Evolutionary conservation across 2,113 vertebrate species (phyloP).

Genomic region (Okapia johnstoni): DNA sequence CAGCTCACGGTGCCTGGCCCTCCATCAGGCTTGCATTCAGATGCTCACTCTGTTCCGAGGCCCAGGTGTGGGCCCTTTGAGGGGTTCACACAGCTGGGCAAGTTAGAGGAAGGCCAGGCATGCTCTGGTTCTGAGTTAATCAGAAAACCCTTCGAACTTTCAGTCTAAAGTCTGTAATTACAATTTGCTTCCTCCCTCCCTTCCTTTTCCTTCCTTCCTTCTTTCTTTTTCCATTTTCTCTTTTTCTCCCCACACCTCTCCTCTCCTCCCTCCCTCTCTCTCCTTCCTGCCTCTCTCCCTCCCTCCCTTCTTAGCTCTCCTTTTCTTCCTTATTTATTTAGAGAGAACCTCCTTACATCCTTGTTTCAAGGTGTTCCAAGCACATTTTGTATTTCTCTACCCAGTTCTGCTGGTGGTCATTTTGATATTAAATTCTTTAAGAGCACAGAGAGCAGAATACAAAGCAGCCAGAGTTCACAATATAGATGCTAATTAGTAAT

Average conservation of each 20-base stretch:
- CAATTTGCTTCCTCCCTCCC: not conserved
- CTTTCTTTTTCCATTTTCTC: not conserved
- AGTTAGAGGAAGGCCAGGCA: not conserved
- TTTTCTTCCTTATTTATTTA: not conserved
- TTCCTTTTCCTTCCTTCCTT: not conserved
- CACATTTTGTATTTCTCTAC: not conserved
- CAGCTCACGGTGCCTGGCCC: not conserved
- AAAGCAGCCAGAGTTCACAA: conserved; percentile 94
- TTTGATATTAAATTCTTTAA: conserved; percentile 84
- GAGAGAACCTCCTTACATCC: not conserved
- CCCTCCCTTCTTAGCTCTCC: not conserved
- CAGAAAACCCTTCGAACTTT: not conserved
- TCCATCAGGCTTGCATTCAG: fast-evolving
- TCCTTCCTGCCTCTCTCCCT: not conserved
- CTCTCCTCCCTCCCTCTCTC: not conserved
- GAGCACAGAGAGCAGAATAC: conserved; percentile 93
- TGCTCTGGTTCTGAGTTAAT: not conserved
- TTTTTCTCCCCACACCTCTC: not conserved
- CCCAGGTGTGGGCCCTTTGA: not conserved
- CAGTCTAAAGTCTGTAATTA: not conserved
- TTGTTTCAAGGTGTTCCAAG: not conserved
- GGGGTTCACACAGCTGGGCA: fast-evolving
- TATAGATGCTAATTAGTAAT: conserved; percentile 87
- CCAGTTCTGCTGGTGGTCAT: not conserved
- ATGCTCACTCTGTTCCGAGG: fast-evolving